A percentile compares a stretch with the other conserved stretches of the same genome.
Conservation (phyloP, 2,888 invertebrate species). For the Tiliacea aurago region DNA sequence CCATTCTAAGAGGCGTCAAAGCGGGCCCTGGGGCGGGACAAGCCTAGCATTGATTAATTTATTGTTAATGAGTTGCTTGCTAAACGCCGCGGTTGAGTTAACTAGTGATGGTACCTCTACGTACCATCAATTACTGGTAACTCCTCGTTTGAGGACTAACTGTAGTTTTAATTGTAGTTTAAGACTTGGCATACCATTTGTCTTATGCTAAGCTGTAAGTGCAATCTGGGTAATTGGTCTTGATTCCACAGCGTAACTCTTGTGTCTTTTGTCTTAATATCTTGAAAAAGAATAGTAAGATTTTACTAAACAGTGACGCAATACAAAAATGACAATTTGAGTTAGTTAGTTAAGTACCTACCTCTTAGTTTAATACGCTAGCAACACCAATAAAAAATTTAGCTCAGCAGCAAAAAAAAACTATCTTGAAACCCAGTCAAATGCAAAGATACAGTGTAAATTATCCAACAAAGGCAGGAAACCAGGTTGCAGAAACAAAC, state of each 20-base stretch:
- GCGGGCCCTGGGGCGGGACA: conserved; percentile 63
- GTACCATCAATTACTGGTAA: conserved; percentile 46
- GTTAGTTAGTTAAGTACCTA: background rate
- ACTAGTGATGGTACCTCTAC: conserved; percentile 28
- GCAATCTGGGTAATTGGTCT: background rate
- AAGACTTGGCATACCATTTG: conserved; percentile 37
- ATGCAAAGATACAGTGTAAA: conserved; percentile 55
- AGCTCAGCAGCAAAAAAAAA: conserved; percentile 2
- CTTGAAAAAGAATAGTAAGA: background rate
- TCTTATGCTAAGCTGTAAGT: conserved; percentile 24
- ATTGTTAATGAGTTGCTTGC: conserved; percentile 83
- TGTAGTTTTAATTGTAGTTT: conserved; percentile 61
- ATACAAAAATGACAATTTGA: background rate
- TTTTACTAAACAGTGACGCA: background rate
- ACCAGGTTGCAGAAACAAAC: conserved; percentile 71
- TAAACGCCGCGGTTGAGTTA: conserved; percentile 72
- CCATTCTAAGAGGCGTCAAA: conserved; percentile 63
- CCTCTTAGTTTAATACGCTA: background rate
- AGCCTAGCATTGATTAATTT: conserved; percentile 79
- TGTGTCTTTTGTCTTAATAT: background rate
- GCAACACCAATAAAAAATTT: background rate
- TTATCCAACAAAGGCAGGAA: conserved; percentile 78
- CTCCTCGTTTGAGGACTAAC: conserved; percentile 46
- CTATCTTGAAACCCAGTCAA: conserved; percentile 37
- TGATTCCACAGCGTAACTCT: background rate